These are phyloP conservation scores for Ochotona curzoniae DNA, from an alignment of 2,113 vertebrate species.

Conservation along the genomic window DNA sequence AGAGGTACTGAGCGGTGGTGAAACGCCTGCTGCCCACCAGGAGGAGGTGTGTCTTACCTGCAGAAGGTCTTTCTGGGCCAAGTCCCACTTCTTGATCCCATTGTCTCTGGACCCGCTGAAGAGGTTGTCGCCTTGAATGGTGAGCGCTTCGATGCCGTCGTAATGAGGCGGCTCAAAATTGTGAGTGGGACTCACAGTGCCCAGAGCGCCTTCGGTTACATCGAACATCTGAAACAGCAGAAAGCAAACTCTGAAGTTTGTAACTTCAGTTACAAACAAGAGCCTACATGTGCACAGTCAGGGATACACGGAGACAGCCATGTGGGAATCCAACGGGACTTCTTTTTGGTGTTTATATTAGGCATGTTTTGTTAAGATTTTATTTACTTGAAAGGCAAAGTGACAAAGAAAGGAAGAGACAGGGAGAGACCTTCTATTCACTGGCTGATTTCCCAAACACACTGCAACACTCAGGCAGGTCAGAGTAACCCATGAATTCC, in stretches of 20 bases:
- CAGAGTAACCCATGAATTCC: too few species aligned
- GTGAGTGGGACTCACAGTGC: slow-evolving; percentile 91
- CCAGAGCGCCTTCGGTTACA: slow-evolving; percentile 94
- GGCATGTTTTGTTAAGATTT: neutral
- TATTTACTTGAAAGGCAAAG: too few species aligned
- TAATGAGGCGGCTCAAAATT: slow-evolving; percentile 95
- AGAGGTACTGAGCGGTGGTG: neutral
- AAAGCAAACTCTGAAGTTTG: neutral
- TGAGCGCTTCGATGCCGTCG: slow-evolving; percentile 94
- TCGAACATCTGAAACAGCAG: slow-evolving; percentile 93
- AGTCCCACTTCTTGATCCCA: slow-evolving; percentile 97
- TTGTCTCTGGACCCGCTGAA: slow-evolving; percentile 96
- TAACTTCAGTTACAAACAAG: slow-evolving; percentile 3
- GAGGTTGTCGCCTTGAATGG: slow-evolving; percentile 90
- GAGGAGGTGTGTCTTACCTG: slow-evolving; percentile 86
- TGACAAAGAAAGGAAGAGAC: too few species aligned
- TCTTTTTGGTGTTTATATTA: neutral
- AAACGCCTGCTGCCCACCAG: neutral
- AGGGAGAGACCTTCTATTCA: too few species aligned
- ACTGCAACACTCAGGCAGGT: too few species aligned
- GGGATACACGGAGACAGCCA: neutral
- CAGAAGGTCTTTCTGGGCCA: slow-evolving; percentile 92
- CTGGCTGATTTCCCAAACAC: too few species aligned
- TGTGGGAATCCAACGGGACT: neutral
- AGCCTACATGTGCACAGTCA: neutral